Evolutionary conservation across 2,888 invertebrate genomes (phyloP).

Genomic region (Lasius platythorax): DNA sequence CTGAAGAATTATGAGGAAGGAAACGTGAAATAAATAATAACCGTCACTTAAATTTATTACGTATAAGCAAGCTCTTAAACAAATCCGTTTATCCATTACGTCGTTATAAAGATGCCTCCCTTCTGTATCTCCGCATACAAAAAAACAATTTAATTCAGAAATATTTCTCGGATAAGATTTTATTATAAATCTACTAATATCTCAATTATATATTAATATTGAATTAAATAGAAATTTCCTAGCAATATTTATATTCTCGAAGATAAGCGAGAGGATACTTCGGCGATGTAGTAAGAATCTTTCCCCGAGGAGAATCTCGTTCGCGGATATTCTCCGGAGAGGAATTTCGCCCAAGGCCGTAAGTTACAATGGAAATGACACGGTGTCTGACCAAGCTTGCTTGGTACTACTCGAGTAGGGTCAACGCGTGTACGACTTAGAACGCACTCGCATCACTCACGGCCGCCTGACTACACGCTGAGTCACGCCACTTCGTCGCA

Average conservation of each 20-base stretch:
- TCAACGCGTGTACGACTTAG: conserved; percentile 49
- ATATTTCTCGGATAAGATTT: background rate
- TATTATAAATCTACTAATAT: background rate
- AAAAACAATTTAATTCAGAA: background rate
- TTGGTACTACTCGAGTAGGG: conserved; percentile 61
- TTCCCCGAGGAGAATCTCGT: background rate
- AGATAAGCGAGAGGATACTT: background rate
- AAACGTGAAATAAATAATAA: background rate
- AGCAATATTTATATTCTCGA: background rate
- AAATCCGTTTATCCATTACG: background rate
- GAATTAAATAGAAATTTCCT: background rate
- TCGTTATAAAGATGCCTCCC: too few species aligned
- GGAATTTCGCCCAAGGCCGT: background rate
- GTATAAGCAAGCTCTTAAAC: background rate
- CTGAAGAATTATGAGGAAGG: background rate
- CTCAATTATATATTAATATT: background rate
- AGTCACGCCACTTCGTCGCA: conserved; percentile 64
- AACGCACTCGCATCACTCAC: conserved; percentile 61
- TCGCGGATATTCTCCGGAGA: background rate
- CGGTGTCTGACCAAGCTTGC: conserved; percentile 50
- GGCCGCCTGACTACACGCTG: conserved; percentile 63
- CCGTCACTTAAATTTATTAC: background rate
- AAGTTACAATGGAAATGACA: background rate
- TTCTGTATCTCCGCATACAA: background rate
- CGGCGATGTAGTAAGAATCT: background rate